These are phyloP conservation scores for Hecatera dysodea DNA, from an alignment of 2,888 invertebrate genomes.

Conservation along the genomic window DNA sequence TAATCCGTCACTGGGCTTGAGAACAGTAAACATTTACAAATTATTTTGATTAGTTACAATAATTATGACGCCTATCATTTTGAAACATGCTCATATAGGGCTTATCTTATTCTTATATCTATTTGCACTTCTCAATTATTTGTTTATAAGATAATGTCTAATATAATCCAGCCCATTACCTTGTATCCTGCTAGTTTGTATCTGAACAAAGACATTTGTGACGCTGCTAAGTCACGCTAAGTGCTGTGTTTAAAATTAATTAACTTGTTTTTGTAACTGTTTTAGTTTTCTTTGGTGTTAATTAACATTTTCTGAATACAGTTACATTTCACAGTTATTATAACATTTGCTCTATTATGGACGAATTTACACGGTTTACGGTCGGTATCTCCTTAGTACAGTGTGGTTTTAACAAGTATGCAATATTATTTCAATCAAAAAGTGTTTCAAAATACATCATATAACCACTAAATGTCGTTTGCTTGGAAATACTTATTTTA, in stretches of 20 bases:
- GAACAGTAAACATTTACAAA: slow-evolving; percentile 14
- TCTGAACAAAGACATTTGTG: slow-evolving; percentile 43
- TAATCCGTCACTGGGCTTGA: no score
- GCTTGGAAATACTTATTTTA: no score
- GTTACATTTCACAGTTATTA: slow-evolving; percentile 22
- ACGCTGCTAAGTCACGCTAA: slow-evolving; percentile 19
- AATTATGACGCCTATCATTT: not conserved
- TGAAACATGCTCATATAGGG: not conserved
- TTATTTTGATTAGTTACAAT: slow-evolving; percentile 9
- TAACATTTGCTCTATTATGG: not conserved
- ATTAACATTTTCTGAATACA: slow-evolving; percentile 15
- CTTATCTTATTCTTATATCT: slow-evolving; percentile 40
- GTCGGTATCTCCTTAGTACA: not conserved
- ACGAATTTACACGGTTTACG: not conserved
- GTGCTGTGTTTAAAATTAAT: slow-evolving; percentile 11
- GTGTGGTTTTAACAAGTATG: not conserved
- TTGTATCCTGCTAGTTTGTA: slow-evolving; percentile 25
- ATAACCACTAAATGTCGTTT: no score
- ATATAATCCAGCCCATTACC: slow-evolving; percentile 16
- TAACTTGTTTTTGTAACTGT: slow-evolving; percentile 19
- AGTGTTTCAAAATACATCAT: not conserved
- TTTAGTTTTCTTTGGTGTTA: slow-evolving; percentile 6
- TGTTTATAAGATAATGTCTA: slow-evolving; percentile 38
- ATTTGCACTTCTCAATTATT: slow-evolving; percentile 38
- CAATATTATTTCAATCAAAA: not conserved